These are phyloP conservation scores for Siniperca undulata DNA, from an alignment of 2,797 vertebrate genomes.

Conservation along the genomic window DNA sequence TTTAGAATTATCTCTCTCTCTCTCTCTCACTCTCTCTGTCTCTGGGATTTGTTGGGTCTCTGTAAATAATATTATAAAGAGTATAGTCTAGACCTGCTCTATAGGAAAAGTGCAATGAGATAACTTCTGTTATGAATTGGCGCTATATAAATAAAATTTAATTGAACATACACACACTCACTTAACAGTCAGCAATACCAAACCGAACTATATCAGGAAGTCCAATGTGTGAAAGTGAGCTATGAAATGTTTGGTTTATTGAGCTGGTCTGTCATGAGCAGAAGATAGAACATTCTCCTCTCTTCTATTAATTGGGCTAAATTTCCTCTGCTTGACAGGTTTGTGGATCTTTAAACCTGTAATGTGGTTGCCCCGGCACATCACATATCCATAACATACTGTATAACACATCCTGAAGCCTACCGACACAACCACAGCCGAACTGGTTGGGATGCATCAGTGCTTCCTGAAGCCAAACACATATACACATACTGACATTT, in stretches of 20 bases:
- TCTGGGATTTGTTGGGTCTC: too few relatives aligned
- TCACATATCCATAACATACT: conserved; percentile 34
- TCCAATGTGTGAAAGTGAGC: conserved; percentile 50
- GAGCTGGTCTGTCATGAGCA: conserved; percentile 57
- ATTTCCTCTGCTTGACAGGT: conserved; percentile 54
- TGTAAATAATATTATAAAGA: too few relatives aligned
- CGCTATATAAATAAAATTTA: too few relatives aligned
- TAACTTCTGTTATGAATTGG: too few relatives aligned
- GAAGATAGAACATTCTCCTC: conserved; percentile 66
- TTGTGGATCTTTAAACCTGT: conserved; percentile 67
- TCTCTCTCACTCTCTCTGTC: too few relatives aligned
- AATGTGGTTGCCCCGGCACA: conserved; percentile 46
- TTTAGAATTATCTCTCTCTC: too few relatives aligned
- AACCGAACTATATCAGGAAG: conserved; percentile 57
- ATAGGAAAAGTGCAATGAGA: too few relatives aligned
- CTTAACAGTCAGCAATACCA: conserved; percentile 27
- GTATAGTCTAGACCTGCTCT: too few relatives aligned
- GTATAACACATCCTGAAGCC: background rate
- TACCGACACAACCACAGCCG: background rate
- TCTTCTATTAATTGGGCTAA: conserved; percentile 70
- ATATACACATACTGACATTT: conserved; percentile 18
- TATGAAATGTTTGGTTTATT: conserved; percentile 68
- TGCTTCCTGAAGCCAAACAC: background rate
- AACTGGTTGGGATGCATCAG: conserved; percentile 1
- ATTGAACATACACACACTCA: background rate